Base-by-base conservation (phyloP, 2,113 vertebrate genomes). In the Petroica traversi region DNA sequence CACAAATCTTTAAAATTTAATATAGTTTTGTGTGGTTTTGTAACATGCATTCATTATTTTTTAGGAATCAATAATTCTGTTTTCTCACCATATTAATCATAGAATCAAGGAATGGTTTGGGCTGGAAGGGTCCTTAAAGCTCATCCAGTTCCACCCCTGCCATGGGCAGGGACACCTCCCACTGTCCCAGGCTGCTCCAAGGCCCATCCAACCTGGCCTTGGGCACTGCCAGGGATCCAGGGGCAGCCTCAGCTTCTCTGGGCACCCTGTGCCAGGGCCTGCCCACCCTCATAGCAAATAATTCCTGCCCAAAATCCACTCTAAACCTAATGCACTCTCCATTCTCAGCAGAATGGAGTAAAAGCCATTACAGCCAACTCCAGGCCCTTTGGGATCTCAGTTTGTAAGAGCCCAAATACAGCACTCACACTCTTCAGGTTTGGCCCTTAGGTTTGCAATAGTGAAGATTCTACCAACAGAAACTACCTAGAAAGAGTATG, bases 241-340 rank as follows among this genome's bases (percentile, higher is more conserved):
- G 43, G 28, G 51, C 33, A 73, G 52, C 45, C 68, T 29, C 28
- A 81, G 38, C 59, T 81, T 1, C 86, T 59, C 59, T 81, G 76
- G 19, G 11, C 19, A 59, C 1, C 36, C 43, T 58, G 43, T 51
- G 67, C 33, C 28, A 66, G 28, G 33, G 23, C 23, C 11, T 73
- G 0, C 3, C 10, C 33, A 20, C 2, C 26, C 38, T 81, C 15
- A 9, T 11, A 59, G 45, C 2, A 3, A 67, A 38, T 7, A 59
- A 59, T n/a, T 52, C 54, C 19, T 59, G 25, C 24, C 52, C 54
- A n/a, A 40, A 8, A 59, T 28, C 61, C 25, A n/a, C 40, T 29
- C 24, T 22, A 52, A 58, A n/a, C 38, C 5, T 9, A 4, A 59
- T 23, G 12, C 23, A 36, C 15, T 62, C 72, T 18, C 52, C 31